phyloP scores from a whole-genome alignment of 2,888 invertebrate genomes.

The Plebejus melissa region DNA sequence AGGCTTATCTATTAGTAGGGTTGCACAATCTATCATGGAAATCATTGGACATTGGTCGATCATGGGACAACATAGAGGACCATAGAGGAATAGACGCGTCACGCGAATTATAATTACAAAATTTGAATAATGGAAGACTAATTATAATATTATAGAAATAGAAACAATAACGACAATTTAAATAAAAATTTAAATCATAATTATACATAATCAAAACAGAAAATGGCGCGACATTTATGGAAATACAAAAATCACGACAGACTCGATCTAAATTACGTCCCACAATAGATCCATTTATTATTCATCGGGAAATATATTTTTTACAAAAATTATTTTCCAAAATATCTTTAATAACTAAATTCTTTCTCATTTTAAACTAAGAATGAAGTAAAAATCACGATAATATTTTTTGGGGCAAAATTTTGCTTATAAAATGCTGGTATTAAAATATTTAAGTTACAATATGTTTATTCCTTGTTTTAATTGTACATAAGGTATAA shows the following conservation, averaged over 20 bases:
- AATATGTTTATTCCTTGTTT: too few relatives aligned
- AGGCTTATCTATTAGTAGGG: too few relatives aligned
- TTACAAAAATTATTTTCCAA: not conserved
- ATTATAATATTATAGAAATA: not conserved
- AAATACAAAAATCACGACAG: not conserved
- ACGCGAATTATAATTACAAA: not conserved
- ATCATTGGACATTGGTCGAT: too few relatives aligned
- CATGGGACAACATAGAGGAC: too few relatives aligned
- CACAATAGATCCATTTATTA: not conserved
- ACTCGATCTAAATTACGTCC: not conserved
- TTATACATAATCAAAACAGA: not conserved
- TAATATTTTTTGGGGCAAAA: not conserved
- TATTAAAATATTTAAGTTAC: not conserved
- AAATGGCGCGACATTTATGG: not conserved
- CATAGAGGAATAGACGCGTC: not conserved
- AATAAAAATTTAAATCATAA: not conserved
- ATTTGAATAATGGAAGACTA: not conserved
- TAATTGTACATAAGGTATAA: too few relatives aligned
- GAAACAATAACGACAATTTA: not conserved
- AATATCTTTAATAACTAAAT: not conserved
- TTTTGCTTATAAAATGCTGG: not conserved
- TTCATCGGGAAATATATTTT: not conserved
- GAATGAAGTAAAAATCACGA: not conserved
- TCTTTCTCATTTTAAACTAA: not conserved
- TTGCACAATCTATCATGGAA: too few relatives aligned